Conservation (phyloP, 2,113 vertebrate genomes). For the Tragelaphus strepsiceros region DNA sequence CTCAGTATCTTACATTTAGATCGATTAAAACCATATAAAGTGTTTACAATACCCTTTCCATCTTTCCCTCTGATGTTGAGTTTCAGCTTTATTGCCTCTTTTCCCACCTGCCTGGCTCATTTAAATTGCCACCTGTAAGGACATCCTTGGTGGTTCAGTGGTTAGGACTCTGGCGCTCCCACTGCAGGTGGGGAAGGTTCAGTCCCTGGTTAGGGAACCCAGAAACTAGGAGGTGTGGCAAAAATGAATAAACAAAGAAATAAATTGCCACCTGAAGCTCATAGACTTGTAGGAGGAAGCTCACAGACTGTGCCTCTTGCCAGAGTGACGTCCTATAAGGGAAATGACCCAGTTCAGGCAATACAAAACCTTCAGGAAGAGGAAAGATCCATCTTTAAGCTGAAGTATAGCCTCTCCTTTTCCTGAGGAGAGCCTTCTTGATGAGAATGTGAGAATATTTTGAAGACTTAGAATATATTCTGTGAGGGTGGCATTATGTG, state of each 20-base stretch:
- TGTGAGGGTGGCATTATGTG: not conserved
- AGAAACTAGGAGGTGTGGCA: no score
- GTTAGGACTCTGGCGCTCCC: no score
- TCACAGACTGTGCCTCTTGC: not conserved
- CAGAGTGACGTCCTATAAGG: not conserved
- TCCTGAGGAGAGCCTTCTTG: not conserved
- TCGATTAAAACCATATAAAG: not conserved
- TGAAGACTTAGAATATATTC: not conserved
- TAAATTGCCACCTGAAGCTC: not conserved
- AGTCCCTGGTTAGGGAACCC: no score
- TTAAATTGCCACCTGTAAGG: not conserved
- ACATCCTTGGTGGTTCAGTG: no score
- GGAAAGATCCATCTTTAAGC: not conserved
- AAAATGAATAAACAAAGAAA: no score
- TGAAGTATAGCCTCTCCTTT: not conserved
- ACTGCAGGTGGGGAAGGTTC: no score
- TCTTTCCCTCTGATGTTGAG: slow-evolving; percentile 8
- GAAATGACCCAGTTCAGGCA: not conserved
- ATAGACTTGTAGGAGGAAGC: not conserved
- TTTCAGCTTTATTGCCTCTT: slow-evolving; percentile 13
- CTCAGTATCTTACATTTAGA: not conserved
- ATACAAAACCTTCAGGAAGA: not conserved
- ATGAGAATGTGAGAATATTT: not conserved
- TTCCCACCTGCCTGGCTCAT: not conserved
- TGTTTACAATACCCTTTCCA: not conserved